phyloP scores from a whole-genome alignment of 2,797 vertebrate species.

The Strix occidentalis region DNA sequence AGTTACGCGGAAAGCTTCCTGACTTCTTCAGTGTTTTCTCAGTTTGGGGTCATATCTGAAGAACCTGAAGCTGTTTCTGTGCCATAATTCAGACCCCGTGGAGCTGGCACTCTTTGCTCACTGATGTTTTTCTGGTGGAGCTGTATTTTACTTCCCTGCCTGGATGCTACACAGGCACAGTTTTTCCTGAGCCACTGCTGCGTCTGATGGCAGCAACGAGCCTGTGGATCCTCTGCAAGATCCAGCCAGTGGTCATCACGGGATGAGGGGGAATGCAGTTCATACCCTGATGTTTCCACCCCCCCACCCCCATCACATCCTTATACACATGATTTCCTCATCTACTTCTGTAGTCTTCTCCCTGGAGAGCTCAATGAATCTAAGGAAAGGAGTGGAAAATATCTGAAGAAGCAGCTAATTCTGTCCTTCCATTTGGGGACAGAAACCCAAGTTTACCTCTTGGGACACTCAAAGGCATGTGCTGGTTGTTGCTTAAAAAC shows the following conservation, averaged over 20 bases:
- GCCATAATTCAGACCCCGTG: neutral
- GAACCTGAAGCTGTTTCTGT: neutral
- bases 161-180: neutral
- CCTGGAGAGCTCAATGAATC: neutral
- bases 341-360: neutral
- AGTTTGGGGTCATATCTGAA: neutral
- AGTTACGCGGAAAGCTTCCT: neutral
- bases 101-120: neutral
- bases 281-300: neutral
- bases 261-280: neutral
- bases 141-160: neutral
- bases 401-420: neutral
- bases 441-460: conserved; percentile 3
- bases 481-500: neutral
- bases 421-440: neutral
- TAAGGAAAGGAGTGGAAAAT: neutral
- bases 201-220: neutral
- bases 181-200: neutral
- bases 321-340: neutral
- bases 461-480: neutral
- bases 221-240: neutral
- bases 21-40: neutral
- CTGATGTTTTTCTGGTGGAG: neutral
- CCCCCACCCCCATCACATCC: neutral
- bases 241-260: neutral